Evolutionary conservation across 2,113 vertebrate genomes (phyloP).

Genomic region (Lepus americanus): DNA sequence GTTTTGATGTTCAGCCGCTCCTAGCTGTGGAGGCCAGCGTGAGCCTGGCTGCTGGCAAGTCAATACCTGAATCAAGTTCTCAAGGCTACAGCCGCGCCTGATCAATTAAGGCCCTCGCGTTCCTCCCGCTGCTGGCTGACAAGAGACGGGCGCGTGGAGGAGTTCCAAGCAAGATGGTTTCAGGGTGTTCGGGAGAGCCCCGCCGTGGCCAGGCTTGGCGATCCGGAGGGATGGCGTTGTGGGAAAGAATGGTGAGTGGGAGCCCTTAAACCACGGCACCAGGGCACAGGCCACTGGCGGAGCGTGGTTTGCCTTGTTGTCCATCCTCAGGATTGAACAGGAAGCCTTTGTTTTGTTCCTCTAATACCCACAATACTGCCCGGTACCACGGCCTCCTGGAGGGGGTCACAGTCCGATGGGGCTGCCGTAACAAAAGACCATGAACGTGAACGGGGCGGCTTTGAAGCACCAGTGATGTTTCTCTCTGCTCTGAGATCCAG

Average conservation of each 20-base stretch:
- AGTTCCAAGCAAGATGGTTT: conserved; percentile 83
- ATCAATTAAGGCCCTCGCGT: conserved; percentile 90
- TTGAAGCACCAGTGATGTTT: not conserved
- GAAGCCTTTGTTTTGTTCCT: not conserved
- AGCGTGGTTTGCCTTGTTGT: not conserved
- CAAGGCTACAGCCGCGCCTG: conserved; percentile 90
- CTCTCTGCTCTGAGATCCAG: not conserved
- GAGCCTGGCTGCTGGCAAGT: conserved; percentile 88
- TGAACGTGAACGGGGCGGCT: too few species aligned
- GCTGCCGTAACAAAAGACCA: not conserved
- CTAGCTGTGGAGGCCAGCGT: conserved; percentile 88
- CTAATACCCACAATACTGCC: not conserved
- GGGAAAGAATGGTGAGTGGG: not conserved
- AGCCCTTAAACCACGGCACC: not conserved
- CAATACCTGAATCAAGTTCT: conserved; percentile 92
- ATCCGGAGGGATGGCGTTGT: not conserved
- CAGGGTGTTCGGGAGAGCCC: conserved; percentile 75
- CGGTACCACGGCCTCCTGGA: not conserved
- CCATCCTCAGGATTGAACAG: not conserved
- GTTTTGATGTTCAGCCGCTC: conserved; percentile 92
- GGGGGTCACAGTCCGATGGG: not conserved
- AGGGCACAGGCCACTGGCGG: not conserved
- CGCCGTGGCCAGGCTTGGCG: not conserved
- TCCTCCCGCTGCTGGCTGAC: conserved; percentile 86
- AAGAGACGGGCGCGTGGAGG: conserved; percentile 86